Conservation (phyloP, 2,113 vertebrate genomes). For the Neoarius graeffei region DNA sequence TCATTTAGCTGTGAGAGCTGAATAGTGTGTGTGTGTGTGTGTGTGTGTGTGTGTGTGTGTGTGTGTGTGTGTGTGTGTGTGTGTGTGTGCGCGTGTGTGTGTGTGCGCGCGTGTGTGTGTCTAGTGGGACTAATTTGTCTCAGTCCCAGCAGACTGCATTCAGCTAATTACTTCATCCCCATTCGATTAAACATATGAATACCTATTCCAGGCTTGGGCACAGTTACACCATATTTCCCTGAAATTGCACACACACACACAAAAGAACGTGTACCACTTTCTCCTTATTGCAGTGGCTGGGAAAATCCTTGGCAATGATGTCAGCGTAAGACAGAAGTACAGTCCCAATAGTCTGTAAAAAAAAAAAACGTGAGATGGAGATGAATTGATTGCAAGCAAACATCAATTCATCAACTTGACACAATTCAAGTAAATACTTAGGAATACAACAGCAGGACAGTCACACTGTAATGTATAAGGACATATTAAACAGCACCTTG, state of each 20-base stretch:
- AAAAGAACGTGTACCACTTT: conserved; percentile 78
- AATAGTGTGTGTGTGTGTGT: not conserved
- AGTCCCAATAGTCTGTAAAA: conserved; percentile 89
- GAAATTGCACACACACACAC: not conserved
- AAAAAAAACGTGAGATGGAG: not conserved
- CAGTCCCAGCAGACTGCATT: conserved; percentile 50
- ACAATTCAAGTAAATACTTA: not conserved
- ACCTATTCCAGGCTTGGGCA: conserved; percentile 18
- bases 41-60: conserved; percentile 25
- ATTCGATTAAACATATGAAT: conserved; percentile 60
- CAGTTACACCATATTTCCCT: not conserved
- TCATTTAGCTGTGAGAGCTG: not conserved
- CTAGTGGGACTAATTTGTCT: conserved; percentile 53
- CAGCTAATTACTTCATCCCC: conserved; percentile 62
- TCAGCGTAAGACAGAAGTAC: conserved; percentile 93
- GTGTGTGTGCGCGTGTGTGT: not conserved
- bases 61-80: conserved; percentile 19
- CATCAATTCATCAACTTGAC: not conserved
- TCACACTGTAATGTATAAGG: not conserved
- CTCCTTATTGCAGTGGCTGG: conserved; percentile 92
- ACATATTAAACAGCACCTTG: conserved; percentile 78
- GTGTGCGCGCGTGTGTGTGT: conserved; percentile 24
- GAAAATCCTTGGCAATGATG: conserved; percentile 93
- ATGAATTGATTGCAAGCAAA: not conserved
- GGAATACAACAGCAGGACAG: not conserved